Percentiles rank a stretch among this genome's conserved stretches.
Evolutionary conservation across 1,140 invertebrate genomes (phyloP).

Genomic region (Chelonus insularis): DNA sequence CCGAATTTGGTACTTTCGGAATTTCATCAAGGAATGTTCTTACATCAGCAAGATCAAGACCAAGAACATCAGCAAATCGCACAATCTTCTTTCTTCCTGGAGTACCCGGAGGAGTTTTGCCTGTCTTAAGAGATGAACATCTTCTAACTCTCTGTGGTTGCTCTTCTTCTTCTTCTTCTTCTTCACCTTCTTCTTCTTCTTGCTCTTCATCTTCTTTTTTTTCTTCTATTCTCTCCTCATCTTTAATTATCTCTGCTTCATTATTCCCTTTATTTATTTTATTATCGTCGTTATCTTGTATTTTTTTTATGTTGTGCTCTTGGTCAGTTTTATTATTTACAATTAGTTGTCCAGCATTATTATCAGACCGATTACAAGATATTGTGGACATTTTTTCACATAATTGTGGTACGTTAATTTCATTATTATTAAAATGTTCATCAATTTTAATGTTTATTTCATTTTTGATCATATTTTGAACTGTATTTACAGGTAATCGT

Average conservation of each 20-base stretch:
- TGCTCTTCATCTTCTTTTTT: constrained; percentile 43
- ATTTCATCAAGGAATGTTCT: constrained; percentile 88
- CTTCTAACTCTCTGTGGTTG: constrained; percentile 69
- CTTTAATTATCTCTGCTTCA: constrained; percentile 30
- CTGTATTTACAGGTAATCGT: neutral
- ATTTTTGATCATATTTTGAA: constrained; percentile 29
- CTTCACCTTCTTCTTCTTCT: constrained; percentile 50
- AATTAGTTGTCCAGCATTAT: too few species aligned
- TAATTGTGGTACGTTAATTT: too few species aligned
- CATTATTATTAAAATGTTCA: neutral
- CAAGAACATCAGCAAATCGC: constrained; percentile 91
- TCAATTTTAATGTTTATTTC: constrained; percentile 34
- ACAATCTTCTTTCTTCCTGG: constrained; percentile 92
- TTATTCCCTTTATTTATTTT: constrained; percentile 35
- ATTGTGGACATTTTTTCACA: too few species aligned
- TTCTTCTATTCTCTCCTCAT: constrained; percentile 39
- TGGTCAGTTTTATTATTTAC: too few species aligned
- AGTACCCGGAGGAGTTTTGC: constrained; percentile 88
- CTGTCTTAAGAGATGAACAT: constrained; percentile 85
- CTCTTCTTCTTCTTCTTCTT: constrained; percentile 50
- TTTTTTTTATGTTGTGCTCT: neutral
- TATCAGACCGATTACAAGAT: too few species aligned
- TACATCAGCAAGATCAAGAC: constrained; percentile 88
- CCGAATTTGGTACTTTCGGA: constrained; percentile 83
- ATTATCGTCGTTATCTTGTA: constrained; percentile 5